Base-by-base conservation (phyloP, 2,797 vertebrate species). In the Acropternis orthonyx region DNA sequence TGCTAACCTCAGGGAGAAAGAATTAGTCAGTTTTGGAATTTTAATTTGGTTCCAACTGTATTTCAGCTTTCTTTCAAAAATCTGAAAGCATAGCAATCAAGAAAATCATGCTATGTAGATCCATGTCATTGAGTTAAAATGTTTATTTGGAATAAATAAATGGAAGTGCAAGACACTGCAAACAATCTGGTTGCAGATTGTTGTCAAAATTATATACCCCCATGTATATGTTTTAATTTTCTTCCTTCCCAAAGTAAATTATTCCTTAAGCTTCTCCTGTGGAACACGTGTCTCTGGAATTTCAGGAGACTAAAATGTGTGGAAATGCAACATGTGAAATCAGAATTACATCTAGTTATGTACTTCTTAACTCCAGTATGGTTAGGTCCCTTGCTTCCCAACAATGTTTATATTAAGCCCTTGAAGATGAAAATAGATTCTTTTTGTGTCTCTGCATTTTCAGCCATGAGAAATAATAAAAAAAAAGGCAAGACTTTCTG, bases 381-480 rank as follows among this genome's bases (percentile, higher is more conserved):
- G 88, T 75, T 95, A 91, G 86, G 69, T 76, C 76, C 79, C 59
- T 91, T 93, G 36, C 92, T 96, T 93, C 87, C 90, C 87, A 92
- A 66, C 2, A 5, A 74, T 90, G 85, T 96, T 97, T 95, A 95
- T 66, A 88, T 85, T 96, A 93, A 91, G 26, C 71, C 41, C 36
- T 91, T 41, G 80, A 94, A 95, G 84, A 88, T 17, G 61, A 97
- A 96, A 97, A 96, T 74, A 69, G 39, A 89, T 85, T 97, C 49
- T 90, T 88, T 97, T 96, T 97, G 61, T 96, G 86, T 63, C 69
- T 97, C 91, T 95, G 81, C 97, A 96, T 95, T 73, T 93, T 46
- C 56, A 97, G 43, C 76, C 62, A 59, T 65, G 39, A 89, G 62
- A 93, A 51, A 51, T 51, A 27, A 49, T 87, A 68, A 93, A 22